Conservation (phyloP, 2,113 vertebrate genomes). For the Ia io region DNA sequence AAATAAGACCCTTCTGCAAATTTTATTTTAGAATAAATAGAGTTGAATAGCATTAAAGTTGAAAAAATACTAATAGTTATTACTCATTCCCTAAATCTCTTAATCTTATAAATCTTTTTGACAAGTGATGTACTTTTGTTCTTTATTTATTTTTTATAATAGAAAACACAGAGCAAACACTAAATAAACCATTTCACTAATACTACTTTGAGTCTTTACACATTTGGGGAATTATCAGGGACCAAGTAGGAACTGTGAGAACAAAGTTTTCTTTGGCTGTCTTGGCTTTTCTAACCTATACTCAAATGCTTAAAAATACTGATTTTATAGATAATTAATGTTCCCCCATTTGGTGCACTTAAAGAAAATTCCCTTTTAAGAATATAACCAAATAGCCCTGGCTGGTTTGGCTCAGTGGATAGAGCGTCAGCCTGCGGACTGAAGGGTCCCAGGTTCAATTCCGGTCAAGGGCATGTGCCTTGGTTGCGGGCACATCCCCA, state of each 20-base stretch:
- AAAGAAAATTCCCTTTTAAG: background rate
- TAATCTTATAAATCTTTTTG: background rate
- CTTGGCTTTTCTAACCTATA: background rate
- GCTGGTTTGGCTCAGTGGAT: too few species aligned
- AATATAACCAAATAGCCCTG: constrained; percentile 13
- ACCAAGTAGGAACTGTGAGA: background rate
- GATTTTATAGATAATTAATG: background rate
- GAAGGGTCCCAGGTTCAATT: too few species aligned
- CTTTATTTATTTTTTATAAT: background rate
- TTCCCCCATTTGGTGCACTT: background rate
- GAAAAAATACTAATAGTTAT: constrained; percentile 6
- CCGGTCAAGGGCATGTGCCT: too few species aligned
- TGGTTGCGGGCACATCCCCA: too few species aligned
- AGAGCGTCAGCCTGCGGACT: too few species aligned
- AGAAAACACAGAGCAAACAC: constrained; percentile 5
- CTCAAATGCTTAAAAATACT: background rate
- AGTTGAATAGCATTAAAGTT: background rate
- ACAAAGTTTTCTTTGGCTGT: constrained; percentile 1
- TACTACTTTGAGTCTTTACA: background rate
- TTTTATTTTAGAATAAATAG: constrained; percentile 42
- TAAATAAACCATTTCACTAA: background rate
- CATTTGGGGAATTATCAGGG: background rate
- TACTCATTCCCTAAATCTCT: background rate
- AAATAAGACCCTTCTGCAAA: background rate
- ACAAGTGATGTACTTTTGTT: background rate